A percentile compares a stretch with the other conserved stretches of the same genome.
Conservation (phyloP, 2,888 invertebrate species). For the Cabera pusaria region DNA sequence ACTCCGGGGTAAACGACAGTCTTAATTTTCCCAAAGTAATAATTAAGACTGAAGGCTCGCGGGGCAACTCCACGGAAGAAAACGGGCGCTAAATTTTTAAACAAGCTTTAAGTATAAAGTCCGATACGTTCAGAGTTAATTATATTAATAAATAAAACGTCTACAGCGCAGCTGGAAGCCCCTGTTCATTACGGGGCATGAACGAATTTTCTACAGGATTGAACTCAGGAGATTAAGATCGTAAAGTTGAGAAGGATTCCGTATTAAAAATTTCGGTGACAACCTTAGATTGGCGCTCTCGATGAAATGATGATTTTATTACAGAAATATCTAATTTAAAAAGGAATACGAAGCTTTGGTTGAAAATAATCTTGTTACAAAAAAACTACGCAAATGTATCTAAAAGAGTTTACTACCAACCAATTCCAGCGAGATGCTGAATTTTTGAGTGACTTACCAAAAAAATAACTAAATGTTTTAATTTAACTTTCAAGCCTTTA, state of each 20-base stretch:
- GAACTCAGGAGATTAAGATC: slow-evolving; percentile 9
- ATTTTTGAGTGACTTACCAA: no score
- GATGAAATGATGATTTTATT: background rate
- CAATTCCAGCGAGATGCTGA: no score
- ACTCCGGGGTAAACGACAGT: slow-evolving; percentile 73
- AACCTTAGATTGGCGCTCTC: background rate
- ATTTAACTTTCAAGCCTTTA: no score
- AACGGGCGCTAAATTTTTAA: slow-evolving; percentile 78
- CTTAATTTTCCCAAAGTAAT: slow-evolving; percentile 84
- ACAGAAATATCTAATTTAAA: no score
- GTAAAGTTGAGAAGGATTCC: slow-evolving; percentile 2
- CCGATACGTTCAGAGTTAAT: slow-evolving; percentile 76
- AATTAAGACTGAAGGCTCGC: slow-evolving; percentile 82
- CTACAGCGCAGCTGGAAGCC: slow-evolving; percentile 38
- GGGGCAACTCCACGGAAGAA: slow-evolving; percentile 59
- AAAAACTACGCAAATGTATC: no score
- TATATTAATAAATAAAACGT: slow-evolving; percentile 71
- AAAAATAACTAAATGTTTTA: no score
- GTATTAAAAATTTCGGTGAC: slow-evolving; percentile 2
- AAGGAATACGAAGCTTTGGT: no score
- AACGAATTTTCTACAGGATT: slow-evolving; percentile 19
- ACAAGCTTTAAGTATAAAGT: slow-evolving; percentile 78
- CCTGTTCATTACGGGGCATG: slow-evolving; percentile 31
- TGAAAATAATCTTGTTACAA: no score
- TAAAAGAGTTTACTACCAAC: no score